phyloP scores from a whole-genome alignment of 2,113 vertebrate species.

The Desmodus rotundus region DNA sequence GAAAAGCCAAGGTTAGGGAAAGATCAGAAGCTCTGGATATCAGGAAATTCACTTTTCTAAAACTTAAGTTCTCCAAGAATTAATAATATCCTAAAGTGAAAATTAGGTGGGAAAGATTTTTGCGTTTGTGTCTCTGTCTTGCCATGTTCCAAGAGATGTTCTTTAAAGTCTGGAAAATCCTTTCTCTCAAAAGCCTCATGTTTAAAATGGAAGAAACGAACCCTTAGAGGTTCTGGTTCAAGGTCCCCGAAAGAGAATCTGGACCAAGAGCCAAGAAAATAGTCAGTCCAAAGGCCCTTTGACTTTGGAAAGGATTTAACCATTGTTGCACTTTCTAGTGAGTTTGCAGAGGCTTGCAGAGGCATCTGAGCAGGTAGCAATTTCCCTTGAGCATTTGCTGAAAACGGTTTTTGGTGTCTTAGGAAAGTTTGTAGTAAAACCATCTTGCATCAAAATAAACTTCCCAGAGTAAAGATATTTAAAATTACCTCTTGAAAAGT shows the following conservation, averaged over 20 bases:
- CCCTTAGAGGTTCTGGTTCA: not conserved
- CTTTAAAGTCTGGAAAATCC: not conserved
- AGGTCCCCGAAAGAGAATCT: not conserved
- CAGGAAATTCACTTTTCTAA: not conserved
- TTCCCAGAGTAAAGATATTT: not conserved
- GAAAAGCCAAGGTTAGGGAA: not conserved
- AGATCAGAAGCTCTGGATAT: not conserved
- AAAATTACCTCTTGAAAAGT: not conserved
- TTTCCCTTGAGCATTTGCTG: not conserved
- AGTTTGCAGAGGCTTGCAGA: not conserved
- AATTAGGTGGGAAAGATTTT: not conserved
- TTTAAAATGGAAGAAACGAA: not conserved
- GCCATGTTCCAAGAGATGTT: not conserved
- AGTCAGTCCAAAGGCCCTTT: not conserved
- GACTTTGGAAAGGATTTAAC: not conserved
- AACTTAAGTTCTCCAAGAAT: not conserved
- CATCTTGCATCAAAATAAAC: not conserved
- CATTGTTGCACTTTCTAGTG: not conserved
- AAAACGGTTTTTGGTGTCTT: not conserved
- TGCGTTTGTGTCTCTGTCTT: not conserved
- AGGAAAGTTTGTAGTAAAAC: not conserved
- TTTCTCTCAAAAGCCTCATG: not conserved
- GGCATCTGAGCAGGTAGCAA: not conserved
- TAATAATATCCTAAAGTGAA: not conserved
- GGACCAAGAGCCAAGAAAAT: not conserved